Conservation (phyloP, 1,140 invertebrate species). For the Brachionus paranguensis region DNA sequence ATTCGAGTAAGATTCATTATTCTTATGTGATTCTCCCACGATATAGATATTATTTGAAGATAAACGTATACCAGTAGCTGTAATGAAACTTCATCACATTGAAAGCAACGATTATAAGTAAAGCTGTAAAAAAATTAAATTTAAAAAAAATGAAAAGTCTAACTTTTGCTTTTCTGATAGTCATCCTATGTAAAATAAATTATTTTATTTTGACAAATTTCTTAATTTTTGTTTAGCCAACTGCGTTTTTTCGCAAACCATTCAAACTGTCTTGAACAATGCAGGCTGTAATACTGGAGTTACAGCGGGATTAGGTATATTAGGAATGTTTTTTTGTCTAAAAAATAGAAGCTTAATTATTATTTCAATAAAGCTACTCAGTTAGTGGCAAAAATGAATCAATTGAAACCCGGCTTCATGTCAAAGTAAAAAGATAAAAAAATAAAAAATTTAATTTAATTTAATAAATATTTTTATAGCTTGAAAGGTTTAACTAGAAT, state of each 20-base stretch:
- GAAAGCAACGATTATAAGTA: background rate
- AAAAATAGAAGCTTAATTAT: background rate
- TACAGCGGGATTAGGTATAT: background rate
- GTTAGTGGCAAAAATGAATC: background rate
- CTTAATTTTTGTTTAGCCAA: background rate
- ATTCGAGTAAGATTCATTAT: no score
- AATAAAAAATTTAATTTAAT: background rate
- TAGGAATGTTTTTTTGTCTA: background rate
- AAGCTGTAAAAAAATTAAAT: background rate
- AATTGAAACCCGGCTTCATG: constrained; percentile 4
- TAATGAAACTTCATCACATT: no score
- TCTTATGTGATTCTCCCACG: no score
- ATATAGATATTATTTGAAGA: no score
- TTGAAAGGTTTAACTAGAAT: constrained; percentile 7
- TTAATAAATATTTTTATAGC: background rate
- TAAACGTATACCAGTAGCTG: no score
- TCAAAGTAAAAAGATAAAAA: background rate
- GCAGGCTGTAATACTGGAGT: background rate
- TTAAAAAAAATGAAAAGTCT: background rate
- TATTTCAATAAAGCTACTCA: background rate
- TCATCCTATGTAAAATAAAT: background rate
- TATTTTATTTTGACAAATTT: background rate
- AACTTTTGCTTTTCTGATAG: background rate
- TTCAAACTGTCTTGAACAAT: background rate
- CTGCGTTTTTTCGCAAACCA: background rate